Evolutionary conservation across 2,113 vertebrate genomes (phyloP), one percentile per base, ranked within the genome.

Genomic region (Prochilodus magdalenae): DNA sequence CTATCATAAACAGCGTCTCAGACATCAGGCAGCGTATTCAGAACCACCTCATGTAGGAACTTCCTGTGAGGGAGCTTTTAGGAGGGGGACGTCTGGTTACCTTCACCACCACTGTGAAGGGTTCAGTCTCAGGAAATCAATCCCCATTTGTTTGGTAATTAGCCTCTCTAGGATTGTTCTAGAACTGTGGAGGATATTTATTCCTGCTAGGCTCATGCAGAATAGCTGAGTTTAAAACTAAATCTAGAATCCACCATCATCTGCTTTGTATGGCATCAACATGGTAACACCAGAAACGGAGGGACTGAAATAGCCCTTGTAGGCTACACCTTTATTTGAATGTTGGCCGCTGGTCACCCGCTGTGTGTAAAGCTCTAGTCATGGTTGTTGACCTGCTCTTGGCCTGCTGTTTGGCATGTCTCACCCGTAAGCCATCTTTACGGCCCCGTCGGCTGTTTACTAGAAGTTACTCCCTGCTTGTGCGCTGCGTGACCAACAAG

Each of bases 371-470:
- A 76, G 74, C 10, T 51, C 26, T 27, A 71, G n/a, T 36, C 77
- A 62, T 33, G 63, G 27, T 53, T 55, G 27, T 10, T 83, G 65
- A 77, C 63, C 75, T 12, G 62, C 24, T 8, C 47, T 7, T 65
- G 27, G 60, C 80, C 86, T 51, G 53, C 24, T 51, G 5, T 57
- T 84, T 85, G 71, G 53, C 59, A 60, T 74, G 33, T 57, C 24
- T 29, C 57, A 15, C 0, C 77, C 75, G 22, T 79, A 70, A 85
- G 85, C 75, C 73, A 71, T 79, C 63, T 85, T 73, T 80, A 86
- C 83, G 18, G 18, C 53, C 79, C 55, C 0, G 13, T 10, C 33
- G 55, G 24, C 40, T 91, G 89, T 90, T 91, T 90, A 89, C 89
- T 72, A 82, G 84, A 88, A 78, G 26, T 36, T 75, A 57, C 65